phyloP scores from a whole-genome alignment of 2,113 vertebrate species.

The Pseudorasbora parva region DNA sequence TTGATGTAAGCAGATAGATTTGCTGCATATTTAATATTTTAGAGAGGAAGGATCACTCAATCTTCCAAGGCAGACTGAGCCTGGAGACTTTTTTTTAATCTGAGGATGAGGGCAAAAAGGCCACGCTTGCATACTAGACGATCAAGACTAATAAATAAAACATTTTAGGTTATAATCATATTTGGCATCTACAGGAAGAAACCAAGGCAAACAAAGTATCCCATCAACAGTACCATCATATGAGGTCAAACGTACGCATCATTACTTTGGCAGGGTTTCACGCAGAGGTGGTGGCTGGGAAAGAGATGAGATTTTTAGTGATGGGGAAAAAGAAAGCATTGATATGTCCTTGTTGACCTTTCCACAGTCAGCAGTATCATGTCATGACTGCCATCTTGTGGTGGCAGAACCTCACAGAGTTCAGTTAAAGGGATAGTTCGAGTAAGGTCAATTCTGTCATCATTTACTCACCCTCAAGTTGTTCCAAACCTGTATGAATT shows the following conservation, averaged over 20 bases:
- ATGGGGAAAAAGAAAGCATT: not conserved
- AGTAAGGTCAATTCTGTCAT: too few species aligned
- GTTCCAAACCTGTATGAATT: too few species aligned
- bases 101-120: not conserved
- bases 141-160: not conserved
- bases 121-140: not conserved
- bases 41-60: not conserved
- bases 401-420: not conserved
- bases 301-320: not conserved
- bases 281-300: not conserved
- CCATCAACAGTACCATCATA: not conserved
- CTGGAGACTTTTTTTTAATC: not conserved
- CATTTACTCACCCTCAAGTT: too few species aligned
- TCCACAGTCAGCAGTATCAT: not conserved
- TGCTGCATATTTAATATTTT: not conserved
- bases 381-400: conserved; percentile 7
- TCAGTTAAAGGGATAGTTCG: not conserved
- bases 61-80: not conserved
- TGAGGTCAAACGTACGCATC: not conserved
- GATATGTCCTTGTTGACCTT: conserved; percentile 5
- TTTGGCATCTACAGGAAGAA: not conserved
- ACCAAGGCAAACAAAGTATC: not conserved
- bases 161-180: not conserved
- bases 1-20: not conserved
- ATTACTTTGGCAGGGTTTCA: not conserved